Evolutionary conservation across 1,140 invertebrate genomes (phyloP).

Genomic region (Eulimnadia texana): DNA sequence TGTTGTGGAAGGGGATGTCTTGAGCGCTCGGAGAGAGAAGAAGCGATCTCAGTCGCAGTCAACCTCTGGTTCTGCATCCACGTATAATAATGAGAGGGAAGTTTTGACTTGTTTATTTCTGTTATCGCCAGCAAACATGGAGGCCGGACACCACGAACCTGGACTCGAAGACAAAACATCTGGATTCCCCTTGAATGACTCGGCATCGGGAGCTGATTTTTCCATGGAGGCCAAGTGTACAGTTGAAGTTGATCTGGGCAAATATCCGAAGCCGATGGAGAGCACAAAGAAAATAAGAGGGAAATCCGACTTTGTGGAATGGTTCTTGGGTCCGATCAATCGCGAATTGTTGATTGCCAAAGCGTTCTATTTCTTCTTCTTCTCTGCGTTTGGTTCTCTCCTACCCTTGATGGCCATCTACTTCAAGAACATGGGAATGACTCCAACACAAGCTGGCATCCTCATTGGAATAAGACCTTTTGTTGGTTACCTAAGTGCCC

Average conservation of each 20-base stretch:
- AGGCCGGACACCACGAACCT: too few relatives aligned
- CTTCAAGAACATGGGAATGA: conserved; percentile 92
- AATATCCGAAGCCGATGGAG: conserved; percentile 64
- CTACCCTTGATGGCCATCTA: conserved; percentile 97
- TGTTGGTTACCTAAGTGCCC: conserved; percentile 92
- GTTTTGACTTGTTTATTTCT: too few relatives aligned
- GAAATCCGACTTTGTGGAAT: conserved; percentile 63
- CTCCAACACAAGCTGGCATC: conserved; percentile 82
- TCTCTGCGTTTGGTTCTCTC: conserved; percentile 93
- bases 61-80: too few relatives aligned
- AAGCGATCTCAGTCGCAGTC: too few relatives aligned
- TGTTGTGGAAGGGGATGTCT: too few relatives aligned
- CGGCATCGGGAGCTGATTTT: too few relatives aligned
- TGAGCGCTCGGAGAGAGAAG: too few relatives aligned
- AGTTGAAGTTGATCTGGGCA: conserved; percentile 55
- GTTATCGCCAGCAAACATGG: too few relatives aligned
- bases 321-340: conserved; percentile 60
- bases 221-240: too few relatives aligned
- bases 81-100: too few relatives aligned
- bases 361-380: conserved; percentile 98
- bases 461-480: conserved; percentile 86
- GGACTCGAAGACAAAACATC: too few relatives aligned
- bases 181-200: too few relatives aligned
- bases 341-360: conserved; percentile 84
- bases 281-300: conserved; percentile 76